Conservation (phyloP, 2,113 vertebrate genomes). For the Mellivora capensis region DNA sequence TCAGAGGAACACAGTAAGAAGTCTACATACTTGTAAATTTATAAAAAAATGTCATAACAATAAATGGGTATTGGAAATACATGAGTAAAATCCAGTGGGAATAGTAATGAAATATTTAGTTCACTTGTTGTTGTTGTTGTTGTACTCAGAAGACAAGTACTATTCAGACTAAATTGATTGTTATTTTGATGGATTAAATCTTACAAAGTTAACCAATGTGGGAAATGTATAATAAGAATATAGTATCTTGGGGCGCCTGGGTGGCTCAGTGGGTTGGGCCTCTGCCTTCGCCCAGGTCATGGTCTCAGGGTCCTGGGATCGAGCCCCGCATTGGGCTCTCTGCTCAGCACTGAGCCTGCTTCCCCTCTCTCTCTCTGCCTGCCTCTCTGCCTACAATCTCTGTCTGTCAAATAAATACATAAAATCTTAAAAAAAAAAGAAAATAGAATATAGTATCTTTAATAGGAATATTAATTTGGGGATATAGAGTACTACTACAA, state of each 20-base stretch:
- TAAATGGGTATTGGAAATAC: conserved; percentile 20
- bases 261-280: too few species aligned
- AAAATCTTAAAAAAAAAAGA: too few species aligned
- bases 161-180: conserved; percentile 26
- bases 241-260: too few species aligned
- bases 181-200: conserved; percentile 22
- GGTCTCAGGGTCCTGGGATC: too few species aligned
- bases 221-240: conserved; percentile 26
- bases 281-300: too few species aligned
- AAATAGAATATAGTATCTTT: not conserved
- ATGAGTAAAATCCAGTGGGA: not conserved
- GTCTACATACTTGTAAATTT: not conserved
- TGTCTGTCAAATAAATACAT: too few species aligned
- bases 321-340: too few species aligned
- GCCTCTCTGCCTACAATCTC: too few species aligned
- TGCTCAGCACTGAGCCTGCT: too few species aligned
- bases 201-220: not conserved
- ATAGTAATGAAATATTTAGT: conserved; percentile 21
- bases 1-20: not conserved
- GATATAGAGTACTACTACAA: not conserved
- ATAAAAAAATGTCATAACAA: conserved; percentile 39
- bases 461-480: not conserved
- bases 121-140: conserved; percentile 53
- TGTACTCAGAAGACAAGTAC: conserved; percentile 3
- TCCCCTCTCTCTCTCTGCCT: too few species aligned